These are phyloP conservation scores for Turdus rufiventris DNA, from an alignment of 2,113 vertebrate genomes.

Conservation along the genomic window DNA sequence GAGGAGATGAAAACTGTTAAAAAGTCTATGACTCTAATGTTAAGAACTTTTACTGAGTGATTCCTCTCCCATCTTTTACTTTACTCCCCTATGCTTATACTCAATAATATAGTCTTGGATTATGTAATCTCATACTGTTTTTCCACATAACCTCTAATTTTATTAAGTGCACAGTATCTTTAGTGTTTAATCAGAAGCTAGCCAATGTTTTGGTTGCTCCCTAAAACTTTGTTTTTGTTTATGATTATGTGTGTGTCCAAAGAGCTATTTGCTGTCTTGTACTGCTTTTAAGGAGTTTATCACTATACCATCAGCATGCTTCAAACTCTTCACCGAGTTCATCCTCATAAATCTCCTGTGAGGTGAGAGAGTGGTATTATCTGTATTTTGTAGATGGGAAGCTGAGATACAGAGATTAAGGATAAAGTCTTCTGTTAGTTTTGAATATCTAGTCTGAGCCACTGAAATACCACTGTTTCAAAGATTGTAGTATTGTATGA, in stretches of 20 bases:
- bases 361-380: background rate
- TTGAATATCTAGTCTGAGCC: background rate
- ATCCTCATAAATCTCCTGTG: slow-evolving; percentile 2
- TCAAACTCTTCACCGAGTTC: background rate
- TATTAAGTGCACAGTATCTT: background rate
- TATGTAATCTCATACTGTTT: background rate
- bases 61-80: background rate
- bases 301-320: background rate
- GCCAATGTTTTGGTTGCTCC: background rate
- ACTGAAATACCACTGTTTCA: background rate
- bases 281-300: background rate
- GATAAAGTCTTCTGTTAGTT: background rate
- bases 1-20: background rate
- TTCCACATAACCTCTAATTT: background rate
- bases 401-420: background rate
- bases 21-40: background rate
- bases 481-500: background rate
- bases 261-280: background rate
- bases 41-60: background rate
- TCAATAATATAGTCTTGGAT: background rate
- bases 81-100: background rate
- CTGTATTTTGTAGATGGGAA: slow-evolving; percentile 5
- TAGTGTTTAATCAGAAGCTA: background rate
- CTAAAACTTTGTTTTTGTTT: background rate
- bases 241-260: background rate